Evolutionary conservation across 2,113 vertebrate genomes (phyloP).

Genomic region (Parus major): DNA sequence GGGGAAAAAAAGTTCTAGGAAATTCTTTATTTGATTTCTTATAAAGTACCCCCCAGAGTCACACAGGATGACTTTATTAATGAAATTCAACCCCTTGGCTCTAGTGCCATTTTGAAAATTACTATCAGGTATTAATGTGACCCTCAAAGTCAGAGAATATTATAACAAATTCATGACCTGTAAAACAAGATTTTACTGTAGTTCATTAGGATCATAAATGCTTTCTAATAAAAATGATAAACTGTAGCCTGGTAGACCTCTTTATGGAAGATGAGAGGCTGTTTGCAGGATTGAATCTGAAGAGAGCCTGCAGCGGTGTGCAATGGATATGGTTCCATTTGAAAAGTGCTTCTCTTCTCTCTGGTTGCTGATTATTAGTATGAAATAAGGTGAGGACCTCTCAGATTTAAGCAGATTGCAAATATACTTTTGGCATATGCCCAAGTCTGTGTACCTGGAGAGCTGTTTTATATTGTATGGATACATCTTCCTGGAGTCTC

Average conservation of each 20-base stretch:
- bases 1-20: background rate
- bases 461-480: background rate
- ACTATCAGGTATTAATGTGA: background rate
- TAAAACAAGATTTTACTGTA: background rate
- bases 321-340: background rate
- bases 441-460: background rate
- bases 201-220: background rate
- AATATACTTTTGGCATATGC: background rate
- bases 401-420: background rate
- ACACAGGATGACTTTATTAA: background rate
- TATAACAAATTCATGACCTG: background rate
- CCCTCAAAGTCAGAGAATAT: background rate
- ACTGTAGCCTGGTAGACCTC: background rate
- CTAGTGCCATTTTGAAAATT: background rate
- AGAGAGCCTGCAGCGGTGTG: background rate
- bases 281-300: background rate
- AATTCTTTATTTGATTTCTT: background rate
- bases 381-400: background rate
- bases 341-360: background rate
- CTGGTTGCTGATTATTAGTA: background rate
- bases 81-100: background rate
- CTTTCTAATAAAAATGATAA: constrained; percentile 14
- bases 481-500: background rate
- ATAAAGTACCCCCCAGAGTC: background rate
- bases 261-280: background rate